Conservation (phyloP, 2,888 invertebrate genomes). For the Dorcus hopei region DNA sequence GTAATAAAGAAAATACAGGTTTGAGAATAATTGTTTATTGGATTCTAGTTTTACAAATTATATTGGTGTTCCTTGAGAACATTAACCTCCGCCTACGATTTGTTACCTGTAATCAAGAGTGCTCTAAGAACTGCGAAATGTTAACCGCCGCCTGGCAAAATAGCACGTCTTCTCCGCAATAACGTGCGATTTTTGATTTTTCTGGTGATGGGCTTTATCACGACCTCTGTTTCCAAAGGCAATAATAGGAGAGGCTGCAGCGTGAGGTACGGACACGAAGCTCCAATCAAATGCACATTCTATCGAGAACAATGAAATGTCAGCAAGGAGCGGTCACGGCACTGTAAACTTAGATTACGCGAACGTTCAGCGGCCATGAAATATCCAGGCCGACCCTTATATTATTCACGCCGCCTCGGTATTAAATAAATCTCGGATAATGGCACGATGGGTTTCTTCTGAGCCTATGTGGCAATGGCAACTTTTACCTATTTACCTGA, state of each 20-base stretch:
- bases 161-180: background rate
- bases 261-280: conserved; percentile 19
- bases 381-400: too few relatives aligned
- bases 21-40: too few relatives aligned
- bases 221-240: conserved; percentile 10
- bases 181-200: conserved; percentile 4
- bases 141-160: conserved; percentile 9
- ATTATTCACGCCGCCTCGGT: too few relatives aligned
- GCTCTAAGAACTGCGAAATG: conserved; percentile 7
- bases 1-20: too few relatives aligned
- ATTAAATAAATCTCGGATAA: too few relatives aligned
- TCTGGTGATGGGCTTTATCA: conserved; percentile 6
- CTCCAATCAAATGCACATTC: conserved; percentile 21
- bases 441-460: too few relatives aligned
- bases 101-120: conserved; percentile 9
- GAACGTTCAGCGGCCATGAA: too few relatives aligned
- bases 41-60: too few relatives aligned
- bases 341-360: background rate
- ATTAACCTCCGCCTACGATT: background rate
- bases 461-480: too few relatives aligned
- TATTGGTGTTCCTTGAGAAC: too few relatives aligned
- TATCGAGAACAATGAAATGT: conserved; percentile 10
- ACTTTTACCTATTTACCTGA: too few relatives aligned
- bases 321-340: conserved; percentile 10
- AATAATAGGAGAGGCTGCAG: conserved; percentile 13